Base-by-base conservation (phyloP, 2,888 invertebrate genomes). In the Eristalis intricaria region DNA sequence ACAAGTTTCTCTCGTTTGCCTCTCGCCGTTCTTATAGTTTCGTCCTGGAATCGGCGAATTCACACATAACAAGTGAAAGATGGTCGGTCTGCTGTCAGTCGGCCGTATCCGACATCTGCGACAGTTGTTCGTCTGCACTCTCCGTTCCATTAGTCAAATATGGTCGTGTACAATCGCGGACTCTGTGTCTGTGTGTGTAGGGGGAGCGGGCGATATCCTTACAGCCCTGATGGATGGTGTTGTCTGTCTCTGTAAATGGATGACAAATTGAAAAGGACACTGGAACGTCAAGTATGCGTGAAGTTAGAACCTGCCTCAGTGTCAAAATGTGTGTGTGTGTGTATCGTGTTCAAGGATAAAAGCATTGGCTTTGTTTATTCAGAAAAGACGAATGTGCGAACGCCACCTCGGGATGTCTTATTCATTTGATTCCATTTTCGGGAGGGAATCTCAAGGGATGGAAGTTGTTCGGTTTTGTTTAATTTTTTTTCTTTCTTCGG, bases 281-380 rank as follows among this genome's bases (percentile, higher is more conserved):
- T n/a, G 19, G 19, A 63, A 50, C 66, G 77, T 38, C 43, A 71
- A 83, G 70, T 40, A n/a, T 13, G 63, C 40, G 56, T 58, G 32
- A 7, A 32, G 32, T 63, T 4, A 13, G n/a, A 11, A 0, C 0
- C 13, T 13, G 2, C 1, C 38, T 11, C 35, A 2, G 38, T 10
- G 10, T 38, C 10, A 32, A 10, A 8, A 32, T 38, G 38, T 38
- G 38, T 29, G 4, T 64, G 23, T 40, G 32, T 64, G 64, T 74
- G 60, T 19, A 58, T 38, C 38, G 38, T 70, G 63, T 56, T 50
- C 58, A 63, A 70, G 61, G 68, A 75, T 66, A 77, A 77, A 71
- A 85, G 76, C 76, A 70, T 35, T 43, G 58, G 50, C 74, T 78
- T 74, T 82, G 65, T 82, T 80, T 65, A 73, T 65, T 69, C 68